phyloP scores from a whole-genome alignment of 2,113 vertebrate species.

The Lethenteron camtschaticum region DNA sequence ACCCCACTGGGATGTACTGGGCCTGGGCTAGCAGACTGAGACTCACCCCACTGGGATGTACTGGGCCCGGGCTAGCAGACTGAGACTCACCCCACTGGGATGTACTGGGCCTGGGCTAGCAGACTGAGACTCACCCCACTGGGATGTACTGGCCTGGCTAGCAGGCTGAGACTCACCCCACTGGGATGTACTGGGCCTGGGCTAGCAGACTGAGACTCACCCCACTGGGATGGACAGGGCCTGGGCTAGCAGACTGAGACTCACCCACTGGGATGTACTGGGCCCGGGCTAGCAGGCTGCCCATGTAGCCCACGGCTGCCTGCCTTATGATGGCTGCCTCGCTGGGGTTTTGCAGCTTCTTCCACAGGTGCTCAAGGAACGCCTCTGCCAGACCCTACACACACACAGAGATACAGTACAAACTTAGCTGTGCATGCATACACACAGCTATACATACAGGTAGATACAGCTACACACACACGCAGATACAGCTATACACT shows the following conservation, averaged over 20 bases:
- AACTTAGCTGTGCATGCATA: neutral
- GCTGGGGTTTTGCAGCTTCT: conserved; percentile 50
- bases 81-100: too few species aligned
- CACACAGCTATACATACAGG: neutral
- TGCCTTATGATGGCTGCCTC: conserved; percentile 61
- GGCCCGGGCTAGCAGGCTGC: conserved; percentile 77
- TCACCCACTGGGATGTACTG: conserved; percentile 14
- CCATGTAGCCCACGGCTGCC: conserved; percentile 56
- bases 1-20: too few species aligned
- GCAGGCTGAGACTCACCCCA: too few species aligned
- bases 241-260: too few species aligned
- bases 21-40: too few species aligned
- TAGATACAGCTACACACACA: neutral
- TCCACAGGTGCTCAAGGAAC: conserved; percentile 89
- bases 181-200: too few species aligned
- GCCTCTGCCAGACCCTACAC: conserved; percentile 59
- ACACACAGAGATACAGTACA: neutral
- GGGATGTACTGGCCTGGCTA: too few species aligned
- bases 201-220: too few species aligned
- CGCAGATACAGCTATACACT: neutral
- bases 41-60: conserved; percentile 32
- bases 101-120: too few species aligned
- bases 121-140: too few species aligned
- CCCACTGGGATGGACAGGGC: too few species aligned
- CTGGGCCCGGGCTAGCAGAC: neutral